These are phyloP conservation scores for Trachelus tabidus DNA, from an alignment of 2,888 invertebrate genomes.

Conservation along the genomic window DNA sequence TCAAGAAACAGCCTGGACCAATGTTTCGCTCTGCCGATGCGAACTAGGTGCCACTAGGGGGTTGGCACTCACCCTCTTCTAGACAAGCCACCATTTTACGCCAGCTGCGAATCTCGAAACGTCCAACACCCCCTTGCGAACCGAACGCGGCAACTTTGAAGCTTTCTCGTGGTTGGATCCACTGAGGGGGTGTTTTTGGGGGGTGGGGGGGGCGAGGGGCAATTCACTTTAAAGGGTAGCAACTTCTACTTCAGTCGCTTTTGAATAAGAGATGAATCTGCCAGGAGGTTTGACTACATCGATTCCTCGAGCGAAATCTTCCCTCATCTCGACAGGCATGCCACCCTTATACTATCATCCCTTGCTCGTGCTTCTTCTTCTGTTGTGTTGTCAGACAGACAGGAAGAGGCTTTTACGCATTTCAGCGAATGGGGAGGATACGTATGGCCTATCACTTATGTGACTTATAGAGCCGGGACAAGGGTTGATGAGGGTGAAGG, in stretches of 20 bases:
- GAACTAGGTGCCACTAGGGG: neutral
- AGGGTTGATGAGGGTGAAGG: neutral
- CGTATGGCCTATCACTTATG: neutral
- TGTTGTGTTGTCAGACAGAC: neutral
- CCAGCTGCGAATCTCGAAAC: neutral
- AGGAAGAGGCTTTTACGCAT: neutral
- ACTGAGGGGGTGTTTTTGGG: too few species aligned
- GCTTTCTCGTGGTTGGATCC: neutral
- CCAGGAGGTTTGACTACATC: neutral
- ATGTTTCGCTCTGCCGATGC: neutral
- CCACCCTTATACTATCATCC: neutral
- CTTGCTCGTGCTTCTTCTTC: neutral
- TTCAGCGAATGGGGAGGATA: neutral
- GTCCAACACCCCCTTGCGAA: neutral
- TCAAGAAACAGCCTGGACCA: neutral
- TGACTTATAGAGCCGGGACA: neutral
- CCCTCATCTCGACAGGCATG: too few species aligned
- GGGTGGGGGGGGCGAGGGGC: too few species aligned
- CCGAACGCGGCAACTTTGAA: neutral
- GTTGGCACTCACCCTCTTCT: neutral
- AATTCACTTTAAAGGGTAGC: neutral
- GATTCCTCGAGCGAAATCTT: neutral
- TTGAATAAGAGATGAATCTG: neutral
- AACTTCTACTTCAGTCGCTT: neutral
- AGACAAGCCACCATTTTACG: neutral